Percentiles rank a stretch among this genome's conserved stretches.
These are phyloP conservation scores for Netelia fuscicornis DNA, from an alignment of 2,888 invertebrate species.

Conservation along the genomic window DNA sequence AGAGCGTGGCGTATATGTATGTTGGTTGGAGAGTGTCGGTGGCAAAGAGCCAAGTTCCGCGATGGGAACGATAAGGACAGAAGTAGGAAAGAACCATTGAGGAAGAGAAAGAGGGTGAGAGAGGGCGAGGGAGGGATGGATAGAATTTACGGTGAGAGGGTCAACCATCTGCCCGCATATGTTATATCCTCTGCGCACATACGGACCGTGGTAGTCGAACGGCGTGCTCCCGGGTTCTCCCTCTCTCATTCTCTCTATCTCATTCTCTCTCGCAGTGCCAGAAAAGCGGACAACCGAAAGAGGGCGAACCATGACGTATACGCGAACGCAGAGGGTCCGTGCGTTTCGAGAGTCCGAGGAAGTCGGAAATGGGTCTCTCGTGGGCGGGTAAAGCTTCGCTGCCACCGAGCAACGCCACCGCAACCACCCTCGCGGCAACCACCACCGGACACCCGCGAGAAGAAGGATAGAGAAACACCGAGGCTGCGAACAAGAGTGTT, in stretches of 20 bases:
- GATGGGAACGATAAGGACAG: slow-evolving; percentile 43
- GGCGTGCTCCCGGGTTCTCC: slow-evolving; percentile 65
- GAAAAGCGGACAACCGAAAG: slow-evolving; percentile 75
- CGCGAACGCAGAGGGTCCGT: slow-evolving; percentile 46
- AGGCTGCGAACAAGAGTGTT: slow-evolving; percentile 75
- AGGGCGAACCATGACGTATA: slow-evolving; percentile 28
- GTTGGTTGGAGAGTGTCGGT: slow-evolving; percentile 56
- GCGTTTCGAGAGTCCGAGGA: slow-evolving; percentile 70
- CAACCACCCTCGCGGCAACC: slow-evolving; percentile 41
- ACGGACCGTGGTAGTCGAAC: slow-evolving; percentile 49
- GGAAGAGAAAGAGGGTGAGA: slow-evolving; percentile 52
- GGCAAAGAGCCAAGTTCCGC: slow-evolving; percentile 63
- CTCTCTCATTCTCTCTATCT: slow-evolving; percentile 49
- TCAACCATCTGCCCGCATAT: slow-evolving; percentile 83
- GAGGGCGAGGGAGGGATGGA: slow-evolving; percentile 40
- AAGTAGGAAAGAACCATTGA: slow-evolving; percentile 30
- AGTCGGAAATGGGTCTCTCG: slow-evolving; percentile 75
- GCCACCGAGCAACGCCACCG: slow-evolving; percentile 54
- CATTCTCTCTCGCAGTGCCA: slow-evolving; percentile 38
- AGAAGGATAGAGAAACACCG: slow-evolving; percentile 16
- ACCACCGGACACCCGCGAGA: slow-evolving; percentile 14
- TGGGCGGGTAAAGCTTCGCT: slow-evolving; percentile 64
- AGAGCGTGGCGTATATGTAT: slow-evolving; percentile 65
- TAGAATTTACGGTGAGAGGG: slow-evolving; percentile 71
- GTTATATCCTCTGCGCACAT: slow-evolving; percentile 77